These are phyloP conservation scores for Labia minor DNA, from an alignment of 2,888 invertebrate genomes.

Conservation along the genomic window DNA sequence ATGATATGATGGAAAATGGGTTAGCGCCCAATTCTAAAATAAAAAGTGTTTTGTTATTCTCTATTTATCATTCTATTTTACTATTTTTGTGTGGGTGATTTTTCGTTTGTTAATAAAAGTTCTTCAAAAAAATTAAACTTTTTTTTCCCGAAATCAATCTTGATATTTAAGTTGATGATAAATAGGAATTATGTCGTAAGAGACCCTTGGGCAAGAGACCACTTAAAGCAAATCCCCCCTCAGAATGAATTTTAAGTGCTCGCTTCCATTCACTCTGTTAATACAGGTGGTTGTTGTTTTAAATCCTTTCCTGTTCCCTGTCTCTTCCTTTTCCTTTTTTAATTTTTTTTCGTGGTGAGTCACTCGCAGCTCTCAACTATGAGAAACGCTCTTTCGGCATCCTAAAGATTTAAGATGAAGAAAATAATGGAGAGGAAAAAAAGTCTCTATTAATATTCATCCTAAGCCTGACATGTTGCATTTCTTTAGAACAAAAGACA, in stretches of 20 bases:
- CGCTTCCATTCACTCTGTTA: neutral
- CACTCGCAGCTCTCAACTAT: neutral
- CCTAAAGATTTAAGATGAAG: neutral
- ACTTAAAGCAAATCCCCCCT: neutral
- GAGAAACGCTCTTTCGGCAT: neutral
- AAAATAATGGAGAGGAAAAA: neutral
- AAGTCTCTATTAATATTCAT: constrained; percentile 1
- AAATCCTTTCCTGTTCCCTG: neutral
- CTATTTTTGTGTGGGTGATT: too few species aligned
- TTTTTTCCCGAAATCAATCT: too few species aligned
- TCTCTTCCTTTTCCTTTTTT: neutral
- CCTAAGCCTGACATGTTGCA: neutral
- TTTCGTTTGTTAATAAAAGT: too few species aligned
- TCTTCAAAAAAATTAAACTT: too few species aligned
- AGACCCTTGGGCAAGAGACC: neutral
- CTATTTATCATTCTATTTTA: too few species aligned
- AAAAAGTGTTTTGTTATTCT: too few species aligned
- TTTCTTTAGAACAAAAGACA: neutral
- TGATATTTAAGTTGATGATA: too few species aligned
- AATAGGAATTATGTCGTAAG: too few species aligned
- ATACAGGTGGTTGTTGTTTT: constrained; percentile 13
- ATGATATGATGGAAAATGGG: too few species aligned
- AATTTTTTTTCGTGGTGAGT: neutral
- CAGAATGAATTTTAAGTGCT: neutral
- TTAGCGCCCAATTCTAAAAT: too few species aligned